Conservation (phyloP, 2,113 vertebrate species). For the Galbula dea region DNA sequence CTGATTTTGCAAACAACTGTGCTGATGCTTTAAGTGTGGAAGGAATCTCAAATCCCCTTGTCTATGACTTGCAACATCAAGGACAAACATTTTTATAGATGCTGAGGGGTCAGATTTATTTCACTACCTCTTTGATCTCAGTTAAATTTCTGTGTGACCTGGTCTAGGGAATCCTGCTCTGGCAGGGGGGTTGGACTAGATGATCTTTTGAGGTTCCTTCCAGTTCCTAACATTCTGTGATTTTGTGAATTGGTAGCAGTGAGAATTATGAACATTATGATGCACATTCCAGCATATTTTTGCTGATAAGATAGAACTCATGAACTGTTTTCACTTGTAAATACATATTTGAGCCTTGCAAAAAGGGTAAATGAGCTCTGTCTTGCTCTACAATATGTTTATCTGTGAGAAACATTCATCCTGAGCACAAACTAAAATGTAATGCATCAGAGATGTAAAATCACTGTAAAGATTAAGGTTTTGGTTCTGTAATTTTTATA, state of each 20-base stretch:
- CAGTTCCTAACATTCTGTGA: too few species aligned
- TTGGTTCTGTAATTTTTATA: neutral
- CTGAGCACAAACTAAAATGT: neutral
- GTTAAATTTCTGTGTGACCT: too few species aligned
- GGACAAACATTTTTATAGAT: neutral
- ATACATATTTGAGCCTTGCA: neutral
- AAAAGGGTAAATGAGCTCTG: neutral
- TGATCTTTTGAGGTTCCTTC: too few species aligned
- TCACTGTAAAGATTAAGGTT: conserved; percentile 4
- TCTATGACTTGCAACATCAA: neutral
- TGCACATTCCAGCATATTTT: neutral
- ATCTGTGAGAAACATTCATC: neutral
- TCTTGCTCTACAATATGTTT: neutral
- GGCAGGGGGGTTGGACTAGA: too few species aligned
- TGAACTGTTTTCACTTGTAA: neutral
- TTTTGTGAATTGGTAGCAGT: neutral
- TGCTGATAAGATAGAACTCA: neutral
- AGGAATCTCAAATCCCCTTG: neutral
- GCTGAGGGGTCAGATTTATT: neutral
- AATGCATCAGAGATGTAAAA: neutral
- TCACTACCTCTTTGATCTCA: neutral
- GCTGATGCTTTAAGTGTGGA: neutral
- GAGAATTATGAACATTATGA: neutral
- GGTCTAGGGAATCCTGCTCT: too few species aligned
- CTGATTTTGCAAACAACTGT: neutral